phyloP scores from a whole-genome alignment of 1,140 invertebrate genomes.

The Diachasmimorpha longicaudata region DNA sequence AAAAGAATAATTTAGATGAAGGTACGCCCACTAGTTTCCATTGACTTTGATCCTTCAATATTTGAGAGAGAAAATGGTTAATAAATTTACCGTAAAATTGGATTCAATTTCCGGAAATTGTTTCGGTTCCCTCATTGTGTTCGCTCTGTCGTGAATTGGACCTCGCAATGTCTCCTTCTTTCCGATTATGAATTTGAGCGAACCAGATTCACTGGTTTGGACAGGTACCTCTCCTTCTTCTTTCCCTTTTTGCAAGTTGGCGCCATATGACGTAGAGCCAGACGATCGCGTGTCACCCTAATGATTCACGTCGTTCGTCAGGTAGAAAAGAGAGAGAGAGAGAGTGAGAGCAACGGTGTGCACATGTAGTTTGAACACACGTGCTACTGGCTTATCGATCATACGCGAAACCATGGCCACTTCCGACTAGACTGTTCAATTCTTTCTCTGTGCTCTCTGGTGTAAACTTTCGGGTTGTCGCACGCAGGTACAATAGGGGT shows the following conservation, averaged over 20 bases:
- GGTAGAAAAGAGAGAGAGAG: not conserved
- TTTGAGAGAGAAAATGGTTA: too few species aligned
- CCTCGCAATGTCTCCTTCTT: too few species aligned
- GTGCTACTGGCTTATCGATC: constrained; percentile 7
- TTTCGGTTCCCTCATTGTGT: too few species aligned
- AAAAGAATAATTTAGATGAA: too few species aligned
- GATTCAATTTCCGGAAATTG: too few species aligned
- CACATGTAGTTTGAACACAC: not conserved
- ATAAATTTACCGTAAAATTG: too few species aligned
- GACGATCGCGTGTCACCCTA: constrained; percentile 16
- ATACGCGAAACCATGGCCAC: not conserved
- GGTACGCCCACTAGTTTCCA: too few species aligned
- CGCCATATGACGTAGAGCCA: not conserved
- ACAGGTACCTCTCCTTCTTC: not conserved
- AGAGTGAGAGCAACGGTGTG: too few species aligned
- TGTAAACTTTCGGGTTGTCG: not conserved
- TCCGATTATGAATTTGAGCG: too few species aligned
- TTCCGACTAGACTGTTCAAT: not conserved
- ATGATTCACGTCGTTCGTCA: constrained; percentile 16
- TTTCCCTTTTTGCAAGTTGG: not conserved
- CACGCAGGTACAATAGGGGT: not conserved
- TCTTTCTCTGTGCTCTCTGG: not conserved
- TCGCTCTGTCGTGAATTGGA: too few species aligned
- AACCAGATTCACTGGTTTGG: too few species aligned
- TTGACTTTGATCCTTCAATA: too few species aligned